Conservation (phyloP, 2,888 invertebrate genomes). For the Vanessa cardui region DNA sequence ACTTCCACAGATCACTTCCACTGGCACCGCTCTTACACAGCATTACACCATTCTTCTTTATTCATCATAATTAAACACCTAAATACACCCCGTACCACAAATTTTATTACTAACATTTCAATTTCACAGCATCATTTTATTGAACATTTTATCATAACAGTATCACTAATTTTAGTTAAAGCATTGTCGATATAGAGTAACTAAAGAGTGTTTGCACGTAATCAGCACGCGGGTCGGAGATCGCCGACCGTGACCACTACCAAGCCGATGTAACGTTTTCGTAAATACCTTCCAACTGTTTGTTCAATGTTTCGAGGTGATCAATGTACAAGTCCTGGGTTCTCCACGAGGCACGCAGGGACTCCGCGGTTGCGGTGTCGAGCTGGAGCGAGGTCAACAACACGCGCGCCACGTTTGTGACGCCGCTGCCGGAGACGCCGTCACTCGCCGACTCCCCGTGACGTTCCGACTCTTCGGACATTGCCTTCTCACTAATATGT, state of each 20-base stretch:
- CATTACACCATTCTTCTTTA: constrained; percentile 67
- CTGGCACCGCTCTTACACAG: constrained; percentile 62
- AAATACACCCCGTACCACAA: constrained; percentile 76
- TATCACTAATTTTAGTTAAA: constrained; percentile 81
- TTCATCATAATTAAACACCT: constrained; percentile 64
- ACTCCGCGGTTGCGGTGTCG: constrained; percentile 84
- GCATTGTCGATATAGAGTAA: constrained; percentile 80
- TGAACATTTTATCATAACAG: constrained; percentile 60
- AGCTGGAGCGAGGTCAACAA: constrained; percentile 85
- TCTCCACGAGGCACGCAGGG: constrained; percentile 87
- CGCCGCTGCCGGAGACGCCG: constrained; percentile 76
- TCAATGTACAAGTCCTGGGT: constrained; percentile 90
- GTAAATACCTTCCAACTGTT: constrained; percentile 90
- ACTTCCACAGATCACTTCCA: constrained; percentile 70
- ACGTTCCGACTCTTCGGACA: constrained; percentile 79
- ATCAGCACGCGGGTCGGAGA: constrained; percentile 59
- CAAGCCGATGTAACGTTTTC: constrained; percentile 75
- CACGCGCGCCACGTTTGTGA: constrained; percentile 81
- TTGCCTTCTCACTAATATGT: constrained; percentile 76
- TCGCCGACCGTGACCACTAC: constrained; percentile 74
- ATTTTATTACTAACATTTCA: constrained; percentile 62
- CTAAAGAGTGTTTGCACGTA: constrained; percentile 64
- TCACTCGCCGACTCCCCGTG: constrained; percentile 75
- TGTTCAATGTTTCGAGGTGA: constrained; percentile 87
- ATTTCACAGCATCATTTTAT: constrained; percentile 58